phyloP scores from a whole-genome alignment of 1,140 invertebrate genomes.

The Bombus fervidus region DNA sequence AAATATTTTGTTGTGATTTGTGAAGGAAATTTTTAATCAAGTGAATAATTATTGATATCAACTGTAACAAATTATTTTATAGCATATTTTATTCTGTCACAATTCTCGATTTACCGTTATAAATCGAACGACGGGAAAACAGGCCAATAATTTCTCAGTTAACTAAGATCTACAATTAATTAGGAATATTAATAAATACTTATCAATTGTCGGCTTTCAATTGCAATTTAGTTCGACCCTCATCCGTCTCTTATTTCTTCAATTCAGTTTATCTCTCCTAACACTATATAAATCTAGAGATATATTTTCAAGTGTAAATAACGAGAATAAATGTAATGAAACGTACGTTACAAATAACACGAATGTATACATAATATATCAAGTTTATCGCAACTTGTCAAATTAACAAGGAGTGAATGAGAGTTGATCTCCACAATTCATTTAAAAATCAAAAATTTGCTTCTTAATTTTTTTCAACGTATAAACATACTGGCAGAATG shows the following conservation, averaged over 20 bases:
- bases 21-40: neutral
- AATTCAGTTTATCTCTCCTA: neutral
- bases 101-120: neutral
- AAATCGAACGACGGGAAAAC: neutral
- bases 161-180: neutral
- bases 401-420: neutral
- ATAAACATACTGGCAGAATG: neutral
- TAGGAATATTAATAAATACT: neutral
- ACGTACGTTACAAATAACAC: too few species aligned
- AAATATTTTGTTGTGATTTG: neutral
- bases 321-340: neutral
- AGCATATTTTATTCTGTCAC: neutral
- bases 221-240: neutral
- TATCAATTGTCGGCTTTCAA: neutral
- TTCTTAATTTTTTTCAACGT: neutral
- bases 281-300: neutral
- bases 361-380: too few species aligned
- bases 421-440: neutral
- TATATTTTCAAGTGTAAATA: neutral
- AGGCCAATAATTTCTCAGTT: neutral
- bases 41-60: neutral
- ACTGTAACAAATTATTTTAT: slow-evolving; percentile 2
- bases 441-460: neutral
- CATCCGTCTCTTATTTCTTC: neutral
- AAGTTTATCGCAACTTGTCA: too few species aligned